Conservation (phyloP, 2,113 vertebrate genomes). For the Madoqua kirkii region DNA sequence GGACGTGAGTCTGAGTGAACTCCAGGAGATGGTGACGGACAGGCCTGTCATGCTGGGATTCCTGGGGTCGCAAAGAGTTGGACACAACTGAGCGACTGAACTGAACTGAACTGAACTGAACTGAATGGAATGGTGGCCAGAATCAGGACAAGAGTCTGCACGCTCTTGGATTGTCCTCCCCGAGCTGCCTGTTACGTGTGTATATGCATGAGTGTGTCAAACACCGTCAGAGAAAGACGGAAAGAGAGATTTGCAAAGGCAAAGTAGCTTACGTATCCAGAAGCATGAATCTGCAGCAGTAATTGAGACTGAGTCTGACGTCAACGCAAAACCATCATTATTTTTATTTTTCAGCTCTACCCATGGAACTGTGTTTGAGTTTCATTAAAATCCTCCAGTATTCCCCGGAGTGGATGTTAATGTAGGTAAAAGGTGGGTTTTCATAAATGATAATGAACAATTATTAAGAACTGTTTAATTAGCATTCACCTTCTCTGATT, state of each 20-base stretch:
- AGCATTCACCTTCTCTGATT: slow-evolving; percentile 1
- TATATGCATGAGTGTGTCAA: rapidly evolving
- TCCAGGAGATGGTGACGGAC: too few species aligned
- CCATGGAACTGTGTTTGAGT: background rate
- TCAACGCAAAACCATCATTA: background rate
- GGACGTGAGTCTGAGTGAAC: too few species aligned
- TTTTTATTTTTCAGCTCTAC: background rate
- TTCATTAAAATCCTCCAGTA: background rate
- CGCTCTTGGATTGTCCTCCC: background rate
- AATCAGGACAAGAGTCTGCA: background rate
- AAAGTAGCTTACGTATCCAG: background rate
- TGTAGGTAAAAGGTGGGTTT: background rate
- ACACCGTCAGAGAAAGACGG: background rate
- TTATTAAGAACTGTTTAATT: slow-evolving; percentile 5
- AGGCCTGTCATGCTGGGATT: too few species aligned
- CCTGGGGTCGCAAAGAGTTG: too few species aligned
- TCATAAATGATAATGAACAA: background rate
- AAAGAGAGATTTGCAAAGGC: background rate
- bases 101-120: too few species aligned
- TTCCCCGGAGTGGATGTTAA: background rate
- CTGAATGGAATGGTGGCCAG: background rate
- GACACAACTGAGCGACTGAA: too few species aligned
- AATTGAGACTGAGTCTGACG: background rate
- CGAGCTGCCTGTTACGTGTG: background rate
- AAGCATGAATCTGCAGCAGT: background rate